phyloP scores from a whole-genome alignment of 2,888 invertebrate species.

The Anticlea derivata region DNA sequence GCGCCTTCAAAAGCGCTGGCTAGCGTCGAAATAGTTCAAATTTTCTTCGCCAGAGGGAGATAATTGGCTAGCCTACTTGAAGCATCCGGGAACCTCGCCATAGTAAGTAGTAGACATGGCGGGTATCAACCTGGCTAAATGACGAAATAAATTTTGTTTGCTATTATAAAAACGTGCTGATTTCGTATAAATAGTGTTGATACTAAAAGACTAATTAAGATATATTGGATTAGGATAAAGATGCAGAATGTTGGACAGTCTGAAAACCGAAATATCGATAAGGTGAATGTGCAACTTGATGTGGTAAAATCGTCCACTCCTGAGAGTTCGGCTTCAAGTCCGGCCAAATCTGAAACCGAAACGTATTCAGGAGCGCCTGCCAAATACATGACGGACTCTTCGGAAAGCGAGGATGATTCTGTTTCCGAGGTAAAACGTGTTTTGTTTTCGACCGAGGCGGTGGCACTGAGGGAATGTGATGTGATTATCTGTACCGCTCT shows the following conservation, averaged over 20 bases:
- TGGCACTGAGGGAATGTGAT: conserved; percentile 81
- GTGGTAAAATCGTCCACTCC: conserved; percentile 90
- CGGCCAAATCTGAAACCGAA: conserved; percentile 93
- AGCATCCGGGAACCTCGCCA: conserved; percentile 88
- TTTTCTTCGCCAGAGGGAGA: conserved; percentile 73
- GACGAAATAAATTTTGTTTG: conserved; percentile 85
- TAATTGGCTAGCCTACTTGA: conserved; percentile 83
- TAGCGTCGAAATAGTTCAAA: conserved; percentile 62
- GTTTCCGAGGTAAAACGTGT: conserved; percentile 95
- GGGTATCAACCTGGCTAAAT: conserved; percentile 88
- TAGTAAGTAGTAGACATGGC: conserved; percentile 92
- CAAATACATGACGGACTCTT: conserved; percentile 96
- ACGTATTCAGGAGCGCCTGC: conserved; percentile 93
- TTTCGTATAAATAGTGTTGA: conserved; percentile 81
- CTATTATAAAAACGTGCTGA: conserved; percentile 82
- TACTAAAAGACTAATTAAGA: conserved; percentile 82
- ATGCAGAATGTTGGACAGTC: conserved; percentile 96
- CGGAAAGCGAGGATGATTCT: conserved; percentile 98
- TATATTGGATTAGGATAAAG: conserved; percentile 88
- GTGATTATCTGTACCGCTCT: conserved; percentile 84
- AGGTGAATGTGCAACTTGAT: conserved; percentile 89
- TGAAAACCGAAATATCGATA: conserved; percentile 92
- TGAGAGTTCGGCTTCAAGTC: conserved; percentile 92
- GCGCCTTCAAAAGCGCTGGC: conserved; percentile 49
- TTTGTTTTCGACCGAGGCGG: conserved; percentile 82